Conservation (phyloP, 2,888 invertebrate genomes). For the Griposia aprilina region DNA sequence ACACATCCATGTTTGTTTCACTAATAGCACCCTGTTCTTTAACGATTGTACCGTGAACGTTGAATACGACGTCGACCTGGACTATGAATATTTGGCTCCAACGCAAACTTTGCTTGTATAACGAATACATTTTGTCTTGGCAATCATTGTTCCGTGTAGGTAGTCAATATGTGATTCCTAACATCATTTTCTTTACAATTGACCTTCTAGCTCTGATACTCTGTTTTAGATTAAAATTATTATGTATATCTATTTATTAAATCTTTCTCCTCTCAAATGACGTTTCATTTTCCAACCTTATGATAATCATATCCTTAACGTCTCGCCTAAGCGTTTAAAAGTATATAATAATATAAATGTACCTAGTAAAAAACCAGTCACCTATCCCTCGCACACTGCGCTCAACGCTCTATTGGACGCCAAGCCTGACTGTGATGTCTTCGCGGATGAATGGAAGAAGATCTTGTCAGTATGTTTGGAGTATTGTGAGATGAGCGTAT, state of each 20-base stretch:
- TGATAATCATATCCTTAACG: slow-evolving; percentile 32
- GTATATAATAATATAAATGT: slow-evolving; percentile 47
- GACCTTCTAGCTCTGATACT: slow-evolving; percentile 84
- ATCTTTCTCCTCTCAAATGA: slow-evolving; percentile 88
- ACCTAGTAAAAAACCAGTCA: background rate
- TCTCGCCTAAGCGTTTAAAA: slow-evolving; percentile 42
- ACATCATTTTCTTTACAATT: slow-evolving; percentile 81
- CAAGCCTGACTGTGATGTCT: too few relatives aligned
- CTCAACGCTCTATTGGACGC: too few relatives aligned
- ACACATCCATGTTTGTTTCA: slow-evolving; percentile 68
- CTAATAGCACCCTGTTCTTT: slow-evolving; percentile 84
- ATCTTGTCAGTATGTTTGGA: too few relatives aligned
- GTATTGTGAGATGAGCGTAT: too few relatives aligned
- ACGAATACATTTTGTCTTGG: slow-evolving; percentile 73
- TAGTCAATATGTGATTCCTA: slow-evolving; percentile 84
- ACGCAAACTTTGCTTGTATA: slow-evolving; percentile 63
- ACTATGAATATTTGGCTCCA: slow-evolving; percentile 72
- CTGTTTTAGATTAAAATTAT: slow-evolving; percentile 88
- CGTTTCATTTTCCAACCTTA: slow-evolving; percentile 76
- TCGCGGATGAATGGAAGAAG: too few relatives aligned
- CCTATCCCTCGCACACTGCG: too few relatives aligned
- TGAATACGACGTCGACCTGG: slow-evolving; percentile 45
- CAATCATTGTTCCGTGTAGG: slow-evolving; percentile 80
- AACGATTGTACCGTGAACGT: slow-evolving; percentile 66
- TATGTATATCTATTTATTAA: slow-evolving; percentile 89